phyloP scores from a whole-genome alignment of 2,797 vertebrate genomes.

The Gymnoscopelus microlampas region DNA sequence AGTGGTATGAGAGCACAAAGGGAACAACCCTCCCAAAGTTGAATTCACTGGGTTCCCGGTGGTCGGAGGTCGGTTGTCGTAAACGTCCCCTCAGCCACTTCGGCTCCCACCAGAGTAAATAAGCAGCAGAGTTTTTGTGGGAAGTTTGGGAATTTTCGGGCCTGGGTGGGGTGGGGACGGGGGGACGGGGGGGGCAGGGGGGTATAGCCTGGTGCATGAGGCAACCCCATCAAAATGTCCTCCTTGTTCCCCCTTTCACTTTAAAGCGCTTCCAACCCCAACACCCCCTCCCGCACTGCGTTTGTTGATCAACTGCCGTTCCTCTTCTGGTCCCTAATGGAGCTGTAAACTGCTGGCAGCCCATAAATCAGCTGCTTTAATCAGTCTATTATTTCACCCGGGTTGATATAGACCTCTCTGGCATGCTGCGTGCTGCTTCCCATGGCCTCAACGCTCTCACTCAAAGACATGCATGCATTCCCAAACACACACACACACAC shows the following conservation, averaged over 20 bases:
- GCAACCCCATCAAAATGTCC: slow-evolving; percentile 23
- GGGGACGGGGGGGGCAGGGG: background rate
- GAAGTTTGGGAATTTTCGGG: background rate
- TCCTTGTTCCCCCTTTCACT: slow-evolving; percentile 21
- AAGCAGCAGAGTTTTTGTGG: slow-evolving; percentile 12
- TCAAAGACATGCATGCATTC: slow-evolving; percentile 31
- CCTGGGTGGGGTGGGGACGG: background rate
- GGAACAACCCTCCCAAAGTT: slow-evolving; percentile 7
- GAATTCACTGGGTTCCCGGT: slow-evolving; percentile 8
- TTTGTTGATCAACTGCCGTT: slow-evolving; percentile 56
- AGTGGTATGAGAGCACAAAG: too few species aligned
- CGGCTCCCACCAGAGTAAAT: slow-evolving; percentile 15
- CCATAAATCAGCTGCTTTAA: slow-evolving; percentile 73
- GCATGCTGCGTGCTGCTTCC: slow-evolving; percentile 57
- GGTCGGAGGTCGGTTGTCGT: slow-evolving; percentile 17
- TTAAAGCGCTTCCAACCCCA: slow-evolving; percentile 16
- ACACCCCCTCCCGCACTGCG: background rate
- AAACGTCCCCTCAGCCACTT: slow-evolving; percentile 8
- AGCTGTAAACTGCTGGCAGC: slow-evolving; percentile 63
- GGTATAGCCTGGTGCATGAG: background rate
- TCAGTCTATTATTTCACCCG: slow-evolving; percentile 63
- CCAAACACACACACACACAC: background rate
- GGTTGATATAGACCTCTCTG: slow-evolving; percentile 52
- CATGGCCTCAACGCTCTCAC: slow-evolving; percentile 36
- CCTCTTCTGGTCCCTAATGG: slow-evolving; percentile 47